These are phyloP conservation scores for Nothura maculosa DNA, from an alignment of 2,797 vertebrate species.

Conservation along the genomic window DNA sequence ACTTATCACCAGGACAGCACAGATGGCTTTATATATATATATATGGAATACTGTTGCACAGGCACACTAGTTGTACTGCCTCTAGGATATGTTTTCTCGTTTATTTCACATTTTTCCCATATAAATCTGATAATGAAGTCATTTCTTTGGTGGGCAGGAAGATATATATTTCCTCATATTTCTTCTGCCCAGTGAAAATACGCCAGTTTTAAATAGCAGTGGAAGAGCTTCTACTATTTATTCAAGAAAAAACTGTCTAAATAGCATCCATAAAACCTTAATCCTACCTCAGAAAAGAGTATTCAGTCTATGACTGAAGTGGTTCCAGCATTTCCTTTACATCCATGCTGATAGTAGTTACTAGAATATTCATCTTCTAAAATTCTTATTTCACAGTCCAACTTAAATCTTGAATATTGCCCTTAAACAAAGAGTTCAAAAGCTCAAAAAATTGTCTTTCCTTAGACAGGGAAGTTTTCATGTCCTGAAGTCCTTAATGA, in stretches of 20 bases:
- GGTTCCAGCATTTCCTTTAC: neutral
- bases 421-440: neutral
- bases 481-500: conserved; percentile 20
- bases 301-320: neutral
- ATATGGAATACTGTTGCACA: neutral
- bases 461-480: neutral
- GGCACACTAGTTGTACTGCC: neutral
- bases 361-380: neutral
- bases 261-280: neutral
- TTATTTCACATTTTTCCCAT: neutral
- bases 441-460: neutral
- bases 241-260: neutral
- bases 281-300: neutral
- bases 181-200: neutral
- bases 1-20: neutral
- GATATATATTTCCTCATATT: neutral
- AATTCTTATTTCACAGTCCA: neutral
- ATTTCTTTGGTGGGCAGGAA: neutral
- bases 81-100: neutral
- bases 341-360: neutral
- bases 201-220: neutral
- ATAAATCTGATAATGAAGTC: neutral
- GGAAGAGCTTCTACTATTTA: neutral
- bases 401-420: neutral
- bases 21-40: neutral